Evolutionary conservation across 35 echinoderm and acorn worm genomes (phyloP), one percentile per base, ranked within the genome.

Genomic region (Acanthaster planci): DNA sequence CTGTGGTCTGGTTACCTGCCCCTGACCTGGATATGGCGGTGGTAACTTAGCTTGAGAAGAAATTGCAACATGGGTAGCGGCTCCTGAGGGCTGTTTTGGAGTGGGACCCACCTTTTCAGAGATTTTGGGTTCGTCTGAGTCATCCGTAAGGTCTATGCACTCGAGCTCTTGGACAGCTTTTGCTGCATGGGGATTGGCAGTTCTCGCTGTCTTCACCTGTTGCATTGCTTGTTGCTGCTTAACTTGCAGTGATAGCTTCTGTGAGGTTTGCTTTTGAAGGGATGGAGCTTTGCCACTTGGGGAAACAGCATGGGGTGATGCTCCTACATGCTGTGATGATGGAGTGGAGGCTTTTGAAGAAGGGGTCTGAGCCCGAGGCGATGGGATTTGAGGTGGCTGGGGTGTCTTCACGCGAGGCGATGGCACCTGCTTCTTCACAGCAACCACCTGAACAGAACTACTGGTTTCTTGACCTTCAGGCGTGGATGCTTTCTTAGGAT

Each of bases 131-230:
- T 36, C 40, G 12, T 86, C 84, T n/a, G 67, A 40, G 27, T 86
- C 84, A 77, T 78, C 84, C 26, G 84, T 86, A 22, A 86, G 68
- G 26, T 86, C 84, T 55, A 86, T 86, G 68, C 76, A 47, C 37
- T 78, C 84, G 21, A 40, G 67, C 44, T 86, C 84, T 37, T 3
- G 18, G 3, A 51, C 29, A 27, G 31, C 10, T 32, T 37, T 56
- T 12, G 51, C 29, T 56, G 51, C 50, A 7, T 5, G 17, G 23
- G 64, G 4, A 31, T 26, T 15, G 8, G 64, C 23, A 72, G 80
- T 9, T 27, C 54, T 58, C 32, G 55, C 29, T 5, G 80, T 32
- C 30, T 23, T 12, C 57, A 12, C 50, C 18, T n/a, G 51, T 7
- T 55, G 50, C 51, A 55, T 54, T 83, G 80, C 10, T 7, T 29